Evolutionary conservation across 1,140 invertebrate species (phyloP).

Genomic region (Oreohelix idahoensis): DNA sequence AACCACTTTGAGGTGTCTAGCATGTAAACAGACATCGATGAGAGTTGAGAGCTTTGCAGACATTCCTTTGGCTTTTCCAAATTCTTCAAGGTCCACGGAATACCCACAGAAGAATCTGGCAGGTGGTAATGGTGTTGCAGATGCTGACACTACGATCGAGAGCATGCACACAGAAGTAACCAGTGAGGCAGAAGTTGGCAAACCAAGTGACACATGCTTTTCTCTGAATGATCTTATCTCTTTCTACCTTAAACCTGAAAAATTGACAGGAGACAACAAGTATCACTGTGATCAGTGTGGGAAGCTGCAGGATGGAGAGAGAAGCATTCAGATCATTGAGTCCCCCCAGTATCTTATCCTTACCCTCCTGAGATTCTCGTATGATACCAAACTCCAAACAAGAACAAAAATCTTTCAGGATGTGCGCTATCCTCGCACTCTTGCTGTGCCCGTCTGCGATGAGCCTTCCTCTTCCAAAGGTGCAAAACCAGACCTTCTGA

Average conservation of each 20-base stretch:
- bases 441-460: slow-evolving; percentile 60
- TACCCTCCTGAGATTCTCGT: slow-evolving; percentile 87
- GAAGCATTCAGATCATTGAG: slow-evolving; percentile 81
- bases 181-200: not conserved
- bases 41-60: slow-evolving; percentile 86
- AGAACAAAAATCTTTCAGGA: slow-evolving; percentile 79
- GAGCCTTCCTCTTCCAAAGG: not conserved
- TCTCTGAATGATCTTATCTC: slow-evolving; percentile 76
- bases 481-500: slow-evolving; percentile 3
- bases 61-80: slow-evolving; percentile 85
- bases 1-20: slow-evolving; percentile 81
- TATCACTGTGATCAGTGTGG: slow-evolving; percentile 86
- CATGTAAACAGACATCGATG: slow-evolving; percentile 81
- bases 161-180: not conserved
- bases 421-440: slow-evolving; percentile 69
- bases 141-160: not conserved
- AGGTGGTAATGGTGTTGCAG: slow-evolving; percentile 40
- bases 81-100: slow-evolving; percentile 30
- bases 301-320: slow-evolving; percentile 82
- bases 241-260: slow-evolving; percentile 84
- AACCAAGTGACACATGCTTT: slow-evolving; percentile 25
- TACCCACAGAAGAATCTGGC: slow-evolving; percentile 46
- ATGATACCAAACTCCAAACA: slow-evolving; percentile 80
- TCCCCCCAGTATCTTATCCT: slow-evolving; percentile 84
- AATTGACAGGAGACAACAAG: slow-evolving; percentile 84